phyloP scores from a whole-genome alignment of 2,888 invertebrate genomes.

The Peribatodes rhomboidaria region DNA sequence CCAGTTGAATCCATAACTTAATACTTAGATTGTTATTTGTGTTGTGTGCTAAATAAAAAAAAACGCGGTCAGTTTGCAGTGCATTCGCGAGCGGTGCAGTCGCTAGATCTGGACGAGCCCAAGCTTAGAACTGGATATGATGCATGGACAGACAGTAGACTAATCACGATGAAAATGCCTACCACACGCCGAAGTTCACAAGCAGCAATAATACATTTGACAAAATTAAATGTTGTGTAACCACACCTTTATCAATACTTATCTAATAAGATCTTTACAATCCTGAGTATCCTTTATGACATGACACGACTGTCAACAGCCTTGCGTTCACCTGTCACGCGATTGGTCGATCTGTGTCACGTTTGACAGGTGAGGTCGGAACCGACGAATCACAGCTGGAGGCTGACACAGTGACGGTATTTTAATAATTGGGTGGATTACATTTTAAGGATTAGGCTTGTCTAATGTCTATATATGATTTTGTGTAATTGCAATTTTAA shows the following conservation, averaged over 20 bases:
- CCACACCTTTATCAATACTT: neutral
- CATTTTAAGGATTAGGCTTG: slow-evolving; percentile 16
- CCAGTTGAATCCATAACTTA: no score
- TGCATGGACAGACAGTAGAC: no score
- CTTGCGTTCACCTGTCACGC: slow-evolving; percentile 40
- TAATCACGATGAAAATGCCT: no score
- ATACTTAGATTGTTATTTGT: no score
- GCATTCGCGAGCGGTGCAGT: no score
- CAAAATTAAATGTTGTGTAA: no score
- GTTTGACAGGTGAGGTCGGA: slow-evolving; percentile 40
- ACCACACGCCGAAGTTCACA: no score
- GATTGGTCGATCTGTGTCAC: slow-evolving; percentile 39
- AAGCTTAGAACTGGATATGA: no score
- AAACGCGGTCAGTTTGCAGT: no score
- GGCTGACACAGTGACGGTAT: slow-evolving; percentile 14
- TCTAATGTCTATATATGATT: neutral
- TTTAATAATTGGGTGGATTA: slow-evolving; percentile 41
- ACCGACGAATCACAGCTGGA: slow-evolving; percentile 38
- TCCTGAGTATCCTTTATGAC: slow-evolving; percentile 7
- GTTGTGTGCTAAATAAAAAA: no score
- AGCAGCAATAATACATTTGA: no score
- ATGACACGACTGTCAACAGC: slow-evolving; percentile 29
- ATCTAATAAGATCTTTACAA: slow-evolving; percentile 5
- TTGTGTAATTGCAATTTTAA: neutral
- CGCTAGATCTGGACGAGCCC: no score